Conservation (phyloP, 2,888 invertebrate genomes). For the Pseudanteris insignis region DNA sequence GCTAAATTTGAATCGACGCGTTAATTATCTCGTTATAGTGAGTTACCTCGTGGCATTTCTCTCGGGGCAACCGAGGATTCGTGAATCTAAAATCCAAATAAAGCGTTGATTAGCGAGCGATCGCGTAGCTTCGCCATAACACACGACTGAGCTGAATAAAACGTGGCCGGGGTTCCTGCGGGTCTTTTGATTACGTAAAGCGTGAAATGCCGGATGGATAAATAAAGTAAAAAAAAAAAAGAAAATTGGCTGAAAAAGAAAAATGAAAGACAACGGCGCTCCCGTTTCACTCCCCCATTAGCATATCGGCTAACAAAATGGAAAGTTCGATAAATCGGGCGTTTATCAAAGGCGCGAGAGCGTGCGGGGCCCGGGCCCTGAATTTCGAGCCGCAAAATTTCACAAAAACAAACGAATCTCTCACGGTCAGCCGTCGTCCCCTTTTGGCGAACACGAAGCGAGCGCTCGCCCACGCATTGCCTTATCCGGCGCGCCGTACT, state of each 20-base stretch:
- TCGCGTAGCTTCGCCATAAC: too few relatives aligned
- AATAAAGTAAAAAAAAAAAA: too few relatives aligned
- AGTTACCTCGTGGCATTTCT: too few relatives aligned
- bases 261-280: conserved; percentile 4
- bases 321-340: conserved; percentile 34
- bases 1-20: too few relatives aligned
- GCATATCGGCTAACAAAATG: conserved; percentile 32
- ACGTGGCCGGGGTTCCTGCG: too few relatives aligned
- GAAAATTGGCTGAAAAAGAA: background rate
- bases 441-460: conserved; percentile 37
- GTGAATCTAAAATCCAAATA: too few relatives aligned
- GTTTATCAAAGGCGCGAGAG: conserved; percentile 23
- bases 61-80: too few relatives aligned
- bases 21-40: too few relatives aligned
- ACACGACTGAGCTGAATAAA: too few relatives aligned
- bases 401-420: conserved; percentile 37
- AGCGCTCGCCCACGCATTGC: conserved; percentile 40
- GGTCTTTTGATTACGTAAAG: too few relatives aligned
- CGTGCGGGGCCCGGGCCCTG: conserved; percentile 11
- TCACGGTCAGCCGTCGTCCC: conserved; percentile 39
- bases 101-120: too few relatives aligned
- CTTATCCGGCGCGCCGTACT: conserved; percentile 42
- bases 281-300: conserved; percentile 22
- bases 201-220: too few relatives aligned
- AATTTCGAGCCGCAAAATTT: conserved; percentile 28